These are phyloP conservation scores for Myrmecobius fasciatus DNA, from an alignment of 2,113 vertebrate species.

Conservation along the genomic window DNA sequence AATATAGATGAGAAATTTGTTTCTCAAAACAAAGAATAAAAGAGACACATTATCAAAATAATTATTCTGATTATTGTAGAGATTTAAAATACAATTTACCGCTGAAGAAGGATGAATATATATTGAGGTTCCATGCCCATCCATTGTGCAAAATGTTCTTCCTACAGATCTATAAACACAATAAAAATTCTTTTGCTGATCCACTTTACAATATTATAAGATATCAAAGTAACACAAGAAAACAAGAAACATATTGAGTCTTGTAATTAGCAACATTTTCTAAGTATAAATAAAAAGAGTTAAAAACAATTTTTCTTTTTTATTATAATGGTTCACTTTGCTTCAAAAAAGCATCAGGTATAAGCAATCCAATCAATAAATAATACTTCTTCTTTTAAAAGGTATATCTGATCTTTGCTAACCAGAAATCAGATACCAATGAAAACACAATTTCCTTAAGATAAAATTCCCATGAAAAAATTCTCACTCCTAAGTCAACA, in stretches of 20 bases:
- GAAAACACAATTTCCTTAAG: constrained; percentile 38
- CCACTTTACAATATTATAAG: neutral
- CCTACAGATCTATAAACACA: constrained; percentile 88
- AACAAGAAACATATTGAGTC: constrained; percentile 21
- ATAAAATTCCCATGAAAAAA: constrained; percentile 39
- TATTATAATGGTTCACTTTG: neutral
- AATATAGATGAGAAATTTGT: constrained; percentile 34
- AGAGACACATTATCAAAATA: constrained; percentile 31
- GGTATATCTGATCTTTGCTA: constrained; percentile 13
- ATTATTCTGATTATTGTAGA: constrained; percentile 34
- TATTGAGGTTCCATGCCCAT: constrained; percentile 95
- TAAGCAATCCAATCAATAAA: constrained; percentile 39
- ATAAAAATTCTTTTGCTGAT: constrained; percentile 38
- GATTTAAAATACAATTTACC: constrained; percentile 83
- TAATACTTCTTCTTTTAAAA: constrained; percentile 26
- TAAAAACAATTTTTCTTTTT: constrained; percentile 25
- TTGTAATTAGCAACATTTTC: constrained; percentile 39
- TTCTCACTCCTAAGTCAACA: neutral
- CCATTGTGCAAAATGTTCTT: constrained; percentile 97
- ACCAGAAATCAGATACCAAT: constrained; percentile 46
- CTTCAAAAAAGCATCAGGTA: constrained; percentile 4
- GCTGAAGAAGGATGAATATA: constrained; percentile 97
- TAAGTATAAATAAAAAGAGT: constrained; percentile 22
- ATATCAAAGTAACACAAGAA: constrained; percentile 4
- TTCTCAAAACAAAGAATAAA: constrained; percentile 49